These are phyloP conservation scores for Anastrepha obliqua DNA, from an alignment of 1,140 invertebrate genomes.

Conservation along the genomic window DNA sequence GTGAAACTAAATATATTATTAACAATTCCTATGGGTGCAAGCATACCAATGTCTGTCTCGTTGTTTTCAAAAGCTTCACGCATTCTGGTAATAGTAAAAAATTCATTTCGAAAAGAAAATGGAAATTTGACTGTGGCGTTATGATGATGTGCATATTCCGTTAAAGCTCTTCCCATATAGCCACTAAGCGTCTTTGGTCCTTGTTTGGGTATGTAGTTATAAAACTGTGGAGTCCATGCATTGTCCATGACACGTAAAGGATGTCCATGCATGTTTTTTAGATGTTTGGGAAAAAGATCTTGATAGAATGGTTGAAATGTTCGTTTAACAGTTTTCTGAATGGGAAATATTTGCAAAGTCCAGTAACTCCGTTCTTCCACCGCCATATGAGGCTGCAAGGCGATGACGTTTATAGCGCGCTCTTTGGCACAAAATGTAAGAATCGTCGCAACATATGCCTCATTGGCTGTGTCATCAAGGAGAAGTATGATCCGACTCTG, in stretches of 20 bases:
- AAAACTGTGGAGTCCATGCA: neutral
- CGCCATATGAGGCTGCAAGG: neutral
- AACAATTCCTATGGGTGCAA: neutral
- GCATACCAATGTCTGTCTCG: neutral
- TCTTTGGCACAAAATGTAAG: neutral
- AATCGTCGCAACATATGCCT: neutral
- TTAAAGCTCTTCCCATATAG: neutral
- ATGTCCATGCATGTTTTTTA: constrained; percentile 4
- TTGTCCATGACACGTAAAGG: neutral
- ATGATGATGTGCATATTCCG: neutral
- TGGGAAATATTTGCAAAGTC: neutral
- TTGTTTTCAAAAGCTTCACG: neutral
- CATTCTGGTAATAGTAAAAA: neutral
- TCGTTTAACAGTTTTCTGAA: neutral
- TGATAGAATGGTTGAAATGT: neutral
- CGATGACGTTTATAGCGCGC: neutral
- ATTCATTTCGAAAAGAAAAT: neutral
- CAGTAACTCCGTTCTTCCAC: neutral
- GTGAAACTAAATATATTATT: neutral
- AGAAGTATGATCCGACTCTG: neutral
- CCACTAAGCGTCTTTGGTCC: neutral
- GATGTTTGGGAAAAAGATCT: neutral
- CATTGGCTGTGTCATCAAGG: neutral
- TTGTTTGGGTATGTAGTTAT: neutral
- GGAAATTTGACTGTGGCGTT: neutral